Percentiles rank a stretch among this genome's conserved stretches.
phyloP scores from a whole-genome alignment of 1,140 invertebrate species.

The Mesaphorura yosii region DNA sequence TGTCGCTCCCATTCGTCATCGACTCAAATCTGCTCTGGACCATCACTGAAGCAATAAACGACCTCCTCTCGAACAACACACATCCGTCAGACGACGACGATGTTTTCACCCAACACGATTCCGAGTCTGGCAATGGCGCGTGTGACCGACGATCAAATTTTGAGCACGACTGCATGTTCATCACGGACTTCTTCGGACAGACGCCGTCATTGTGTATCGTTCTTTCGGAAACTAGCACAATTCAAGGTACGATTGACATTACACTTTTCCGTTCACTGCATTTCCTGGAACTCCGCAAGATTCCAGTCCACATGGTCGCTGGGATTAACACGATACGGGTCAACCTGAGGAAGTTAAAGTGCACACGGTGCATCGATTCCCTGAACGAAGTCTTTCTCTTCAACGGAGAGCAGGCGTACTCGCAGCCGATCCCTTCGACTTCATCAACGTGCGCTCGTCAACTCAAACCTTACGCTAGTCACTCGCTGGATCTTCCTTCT shows the following conservation, averaged over 20 bases:
- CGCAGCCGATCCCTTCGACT: too few species aligned
- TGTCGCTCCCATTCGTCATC: slow-evolving; percentile 26
- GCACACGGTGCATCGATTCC: slow-evolving; percentile 16
- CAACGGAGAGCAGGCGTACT: too few species aligned
- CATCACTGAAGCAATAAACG: slow-evolving; percentile 14
- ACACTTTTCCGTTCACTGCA: slow-evolving; percentile 19
- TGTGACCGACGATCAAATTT: background rate
- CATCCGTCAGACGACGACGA: slow-evolving; percentile 4
- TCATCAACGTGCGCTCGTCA: background rate
- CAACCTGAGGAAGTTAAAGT: slow-evolving; percentile 26
- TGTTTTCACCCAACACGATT: too few species aligned
- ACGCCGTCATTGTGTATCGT: slow-evolving; percentile 26
- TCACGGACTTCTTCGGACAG: slow-evolving; percentile 26
- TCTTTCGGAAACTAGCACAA: slow-evolving; percentile 2
- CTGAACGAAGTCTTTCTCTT: slow-evolving; percentile 3
- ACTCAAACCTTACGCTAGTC: background rate
- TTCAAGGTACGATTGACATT: slow-evolving; percentile 16
- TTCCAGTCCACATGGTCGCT: slow-evolving; percentile 11
- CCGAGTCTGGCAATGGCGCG: too few species aligned
- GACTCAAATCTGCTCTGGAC: slow-evolving; percentile 16
- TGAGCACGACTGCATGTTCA: slow-evolving; percentile 15
- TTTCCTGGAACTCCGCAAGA: slow-evolving; percentile 26
- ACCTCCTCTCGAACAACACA: slow-evolving; percentile 10
- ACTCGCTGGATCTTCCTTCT: background rate
- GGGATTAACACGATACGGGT: slow-evolving; percentile 13